Evolutionary conservation across 2,113 vertebrate genomes (phyloP), one percentile per base, ranked within the genome.

Genomic region (Probosciger aterrimus): DNA sequence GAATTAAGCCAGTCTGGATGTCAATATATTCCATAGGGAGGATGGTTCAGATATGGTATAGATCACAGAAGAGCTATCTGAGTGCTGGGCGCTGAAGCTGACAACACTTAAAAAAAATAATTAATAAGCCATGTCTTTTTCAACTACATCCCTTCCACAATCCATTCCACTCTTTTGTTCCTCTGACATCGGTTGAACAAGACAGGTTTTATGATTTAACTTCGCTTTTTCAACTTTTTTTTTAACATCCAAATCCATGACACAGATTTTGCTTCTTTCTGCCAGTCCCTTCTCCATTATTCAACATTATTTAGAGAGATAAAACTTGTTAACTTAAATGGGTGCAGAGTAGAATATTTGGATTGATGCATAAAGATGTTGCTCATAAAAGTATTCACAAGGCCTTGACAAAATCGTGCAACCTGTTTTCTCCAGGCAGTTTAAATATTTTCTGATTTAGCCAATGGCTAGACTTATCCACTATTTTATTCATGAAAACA

Each of bases 401-500:
- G 77, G 83, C 77, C 95, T 90, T 86, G 83, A 92, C 88, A 95
- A 93, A 94, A 93, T 86, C 92, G 83, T 52, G 64, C 82, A 96
- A 93, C 88, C 85, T 94, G 86, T 96, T 96, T 95, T 96, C 86
- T 94, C 37, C 53, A 91, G 86, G 68, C 91, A 91, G 88, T 89
- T 96, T 94, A 94, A 97, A 96, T 97, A 94, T 95, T 96, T 95
- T 95, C 39, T 63, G 87, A 18, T 93, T 95, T 96, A 94, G 74
- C 88, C 86, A 91, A 85, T 95, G 92, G 93, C 77, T 96, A 91
- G 92, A 67, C 74, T 92, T 96, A 93, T 52, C 63, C 83, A 77
- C 75, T 92, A 86, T 92, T 94, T 93, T 97, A 96, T 96, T 96
- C 91, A 96, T 94, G 83, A 96, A 97, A 96, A 95, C 92, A 96